Conservation (phyloP, 2,888 invertebrate species). For the Heteropelma amictum region DNA sequence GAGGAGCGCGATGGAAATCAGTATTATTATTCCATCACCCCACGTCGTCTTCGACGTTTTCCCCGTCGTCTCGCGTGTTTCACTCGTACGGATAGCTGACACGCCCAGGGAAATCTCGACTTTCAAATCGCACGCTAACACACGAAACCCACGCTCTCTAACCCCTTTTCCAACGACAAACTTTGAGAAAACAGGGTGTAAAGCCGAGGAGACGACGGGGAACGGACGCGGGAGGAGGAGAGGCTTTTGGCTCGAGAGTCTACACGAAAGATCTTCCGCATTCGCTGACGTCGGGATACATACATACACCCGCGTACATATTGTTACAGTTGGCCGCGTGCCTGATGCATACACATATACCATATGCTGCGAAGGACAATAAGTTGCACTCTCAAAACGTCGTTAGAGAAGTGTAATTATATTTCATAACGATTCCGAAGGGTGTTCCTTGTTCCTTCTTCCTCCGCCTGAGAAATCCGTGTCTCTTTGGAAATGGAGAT, state of each 20-base stretch:
- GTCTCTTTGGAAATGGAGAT: no score
- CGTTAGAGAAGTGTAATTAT: conserved; percentile 31
- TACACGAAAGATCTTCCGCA: conserved; percentile 42
- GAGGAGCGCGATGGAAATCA: conserved; percentile 45
- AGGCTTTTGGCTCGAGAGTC: conserved; percentile 36
- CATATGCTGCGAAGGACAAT: conserved; percentile 14
- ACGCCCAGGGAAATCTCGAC: conserved; percentile 55
- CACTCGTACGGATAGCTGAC: conserved; percentile 25
- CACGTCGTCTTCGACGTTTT: conserved; percentile 43
- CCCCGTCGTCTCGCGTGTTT: conserved; percentile 35
- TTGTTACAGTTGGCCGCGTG: conserved; percentile 11
- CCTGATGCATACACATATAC: conserved; percentile 12
- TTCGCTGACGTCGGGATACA: neutral
- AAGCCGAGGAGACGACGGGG: conserved; percentile 30
- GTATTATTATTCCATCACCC: conserved; percentile 53
- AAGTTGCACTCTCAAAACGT: conserved; percentile 6
- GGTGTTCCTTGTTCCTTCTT: neutral
- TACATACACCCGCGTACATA: neutral
- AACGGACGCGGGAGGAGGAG: conserved; percentile 23
- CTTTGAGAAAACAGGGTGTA: conserved; percentile 55
- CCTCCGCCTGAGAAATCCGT: no score
- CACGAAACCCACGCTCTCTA: conserved; percentile 27
- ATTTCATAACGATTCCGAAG: conserved; percentile 22
- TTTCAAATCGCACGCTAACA: conserved; percentile 53
- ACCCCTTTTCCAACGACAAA: conserved; percentile 40